phyloP scores from a whole-genome alignment of 2,797 vertebrate species.

The Lemur catta region DNA sequence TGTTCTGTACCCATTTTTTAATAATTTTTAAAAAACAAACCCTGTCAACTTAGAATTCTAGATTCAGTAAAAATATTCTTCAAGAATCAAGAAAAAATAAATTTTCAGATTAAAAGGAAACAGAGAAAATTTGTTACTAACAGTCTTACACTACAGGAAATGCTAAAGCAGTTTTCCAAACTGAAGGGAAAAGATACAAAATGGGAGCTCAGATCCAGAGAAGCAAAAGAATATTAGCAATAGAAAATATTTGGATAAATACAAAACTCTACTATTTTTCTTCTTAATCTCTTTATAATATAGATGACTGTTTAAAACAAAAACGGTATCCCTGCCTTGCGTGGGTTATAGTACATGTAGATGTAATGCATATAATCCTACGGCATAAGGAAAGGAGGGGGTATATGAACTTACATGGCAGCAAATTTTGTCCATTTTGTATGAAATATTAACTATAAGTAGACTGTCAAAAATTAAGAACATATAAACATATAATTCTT shows the following conservation, averaged over 20 bases:
- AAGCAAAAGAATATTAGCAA: not conserved
- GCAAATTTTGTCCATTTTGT: not conserved
- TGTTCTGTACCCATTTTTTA: too few species aligned
- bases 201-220: not conserved
- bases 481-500: not conserved
- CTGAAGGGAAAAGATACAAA: not conserved
- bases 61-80: not conserved
- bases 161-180: not conserved
- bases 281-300: slow-evolving; percentile 4
- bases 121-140: slow-evolving; percentile 8
- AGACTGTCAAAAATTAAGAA: not conserved
- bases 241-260: not conserved
- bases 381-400: not conserved
- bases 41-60: not conserved
- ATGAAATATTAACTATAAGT: not conserved
- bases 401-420: not conserved
- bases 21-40: not conserved
- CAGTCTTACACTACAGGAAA: not conserved
- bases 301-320: not conserved
- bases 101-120: not conserved
- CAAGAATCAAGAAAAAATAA: not conserved
- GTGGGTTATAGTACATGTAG: not conserved
- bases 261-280: not conserved
- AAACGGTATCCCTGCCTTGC: not conserved
- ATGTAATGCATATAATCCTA: not conserved